These are phyloP conservation scores for Cremastinae sp. DNA, from an alignment of 2,888 invertebrate genomes.

Conservation along the genomic window DNA sequence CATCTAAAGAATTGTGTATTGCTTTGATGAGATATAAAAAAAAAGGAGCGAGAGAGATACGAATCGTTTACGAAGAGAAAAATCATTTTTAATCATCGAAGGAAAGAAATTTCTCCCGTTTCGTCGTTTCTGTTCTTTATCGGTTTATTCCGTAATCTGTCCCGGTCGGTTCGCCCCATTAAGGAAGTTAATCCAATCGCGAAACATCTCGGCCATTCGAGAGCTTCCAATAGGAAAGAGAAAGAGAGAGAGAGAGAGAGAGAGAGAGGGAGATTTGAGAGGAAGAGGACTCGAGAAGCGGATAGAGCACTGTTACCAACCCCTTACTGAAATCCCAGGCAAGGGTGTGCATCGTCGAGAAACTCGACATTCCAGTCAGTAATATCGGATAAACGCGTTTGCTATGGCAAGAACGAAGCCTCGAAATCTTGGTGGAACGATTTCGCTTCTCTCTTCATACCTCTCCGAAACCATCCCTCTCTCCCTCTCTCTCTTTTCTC, in stretches of 20 bases:
- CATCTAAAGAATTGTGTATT: too few relatives aligned
- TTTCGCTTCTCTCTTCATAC: constrained; percentile 5
- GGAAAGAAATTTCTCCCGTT: constrained; percentile 30
- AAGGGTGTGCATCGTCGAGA: constrained; percentile 24
- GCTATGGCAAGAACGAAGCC: neutral
- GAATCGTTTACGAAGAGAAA: neutral
- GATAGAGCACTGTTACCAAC: constrained; percentile 43
- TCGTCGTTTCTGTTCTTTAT: constrained; percentile 54
- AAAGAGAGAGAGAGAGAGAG: neutral
- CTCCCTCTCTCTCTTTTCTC: constrained; percentile 13
- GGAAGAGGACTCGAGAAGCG: constrained; percentile 12
- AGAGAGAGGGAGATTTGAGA: neutral
- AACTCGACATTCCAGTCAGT: neutral
- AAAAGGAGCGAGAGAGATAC: too few relatives aligned
- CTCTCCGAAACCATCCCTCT: constrained; percentile 1
- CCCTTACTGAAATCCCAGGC: constrained; percentile 62
- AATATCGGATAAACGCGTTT: constrained; percentile 25
- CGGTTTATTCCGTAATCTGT: constrained; percentile 50
- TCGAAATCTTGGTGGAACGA: constrained; percentile 9
- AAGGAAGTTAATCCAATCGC: constrained; percentile 66
- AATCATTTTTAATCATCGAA: neutral
- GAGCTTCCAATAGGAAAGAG: neutral
- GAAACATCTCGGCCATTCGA: constrained; percentile 22
- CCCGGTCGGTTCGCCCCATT: constrained; percentile 24
- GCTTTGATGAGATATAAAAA: too few relatives aligned